phyloP scores from a whole-genome alignment of 2,888 invertebrate species.

The Podabrus alpinus region DNA sequence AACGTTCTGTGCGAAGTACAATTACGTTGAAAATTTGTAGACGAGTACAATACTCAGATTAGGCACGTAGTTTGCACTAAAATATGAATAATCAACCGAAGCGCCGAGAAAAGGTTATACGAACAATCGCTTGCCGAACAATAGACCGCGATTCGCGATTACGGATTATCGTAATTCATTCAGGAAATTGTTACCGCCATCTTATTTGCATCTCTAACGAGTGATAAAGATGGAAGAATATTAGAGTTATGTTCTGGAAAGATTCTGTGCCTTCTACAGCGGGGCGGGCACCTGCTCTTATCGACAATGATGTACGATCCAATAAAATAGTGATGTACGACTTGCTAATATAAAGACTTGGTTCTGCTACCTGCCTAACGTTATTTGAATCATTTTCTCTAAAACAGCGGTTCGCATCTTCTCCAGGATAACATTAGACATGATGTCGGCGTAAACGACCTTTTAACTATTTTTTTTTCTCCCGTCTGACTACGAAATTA shows the following conservation, averaged over 20 bases:
- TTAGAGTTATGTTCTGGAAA: constrained; percentile 27
- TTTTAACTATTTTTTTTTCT: neutral
- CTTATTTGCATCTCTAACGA: constrained; percentile 47
- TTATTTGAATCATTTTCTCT: constrained; percentile 20
- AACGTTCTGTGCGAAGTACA: constrained; percentile 19
- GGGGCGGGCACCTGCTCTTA: constrained; percentile 28
- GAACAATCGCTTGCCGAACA: constrained; percentile 43
- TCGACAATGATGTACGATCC: constrained; percentile 37
- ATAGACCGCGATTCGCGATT: constrained; percentile 40
- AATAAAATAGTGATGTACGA: constrained; percentile 38
- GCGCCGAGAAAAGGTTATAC: constrained; percentile 35
- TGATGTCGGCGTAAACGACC: neutral
- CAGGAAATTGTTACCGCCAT: constrained; percentile 43
- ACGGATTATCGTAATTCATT: constrained; percentile 41
- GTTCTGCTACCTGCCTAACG: constrained; percentile 23
- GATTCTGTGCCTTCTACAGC: constrained; percentile 13
- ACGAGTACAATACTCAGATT: constrained; percentile 35
- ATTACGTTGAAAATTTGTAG: constrained; percentile 10
- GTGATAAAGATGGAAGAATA: constrained; percentile 34
- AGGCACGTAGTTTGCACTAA: constrained; percentile 36
- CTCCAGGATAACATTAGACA: neutral
- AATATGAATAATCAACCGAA: constrained; percentile 38
- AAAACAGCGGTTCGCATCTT: constrained; percentile 13
- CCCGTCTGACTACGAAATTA: neutral
- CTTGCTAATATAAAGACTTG: constrained; percentile 30